phyloP scores from a whole-genome alignment of 2,888 invertebrate species.

The Lumbricus terrestris region DNA sequence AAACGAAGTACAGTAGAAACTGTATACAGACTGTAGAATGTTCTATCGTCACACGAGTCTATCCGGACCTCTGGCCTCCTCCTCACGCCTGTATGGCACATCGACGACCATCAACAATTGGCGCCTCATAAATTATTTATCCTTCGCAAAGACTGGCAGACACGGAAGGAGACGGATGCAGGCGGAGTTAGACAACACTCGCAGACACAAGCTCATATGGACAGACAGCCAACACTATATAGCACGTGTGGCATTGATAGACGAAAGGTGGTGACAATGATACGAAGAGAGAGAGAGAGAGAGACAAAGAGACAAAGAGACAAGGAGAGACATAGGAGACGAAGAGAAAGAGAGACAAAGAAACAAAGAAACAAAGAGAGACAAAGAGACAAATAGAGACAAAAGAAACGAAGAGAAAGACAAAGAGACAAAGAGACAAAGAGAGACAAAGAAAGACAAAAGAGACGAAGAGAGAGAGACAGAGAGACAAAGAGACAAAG shows the following conservation, averaged over 20 bases:
- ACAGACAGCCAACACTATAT: not conserved
- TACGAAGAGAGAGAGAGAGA: not conserved
- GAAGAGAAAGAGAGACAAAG: too few species aligned
- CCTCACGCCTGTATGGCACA: too few species aligned
- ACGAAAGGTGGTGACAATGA: not conserved
- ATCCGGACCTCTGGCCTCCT: not conserved
- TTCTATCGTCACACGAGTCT: not conserved
- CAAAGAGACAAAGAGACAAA: too few species aligned
- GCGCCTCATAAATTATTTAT: conserved; percentile 3
- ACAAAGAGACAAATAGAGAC: too few species aligned
- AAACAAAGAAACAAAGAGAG: too few species aligned
- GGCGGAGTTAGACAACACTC: not conserved
- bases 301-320: too few species aligned
- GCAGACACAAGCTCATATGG: not conserved
- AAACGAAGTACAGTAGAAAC: not conserved
- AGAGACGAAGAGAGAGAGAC: too few species aligned
- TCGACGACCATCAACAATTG: not conserved
- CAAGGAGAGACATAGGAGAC: too few species aligned
- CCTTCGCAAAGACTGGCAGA: not conserved
- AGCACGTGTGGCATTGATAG: not conserved
- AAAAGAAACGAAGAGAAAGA: too few species aligned
- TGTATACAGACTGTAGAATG: too few species aligned
- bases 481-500: too few species aligned
- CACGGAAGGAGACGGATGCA: not conserved
- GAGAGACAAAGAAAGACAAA: too few species aligned